Percentiles rank a stretch among this genome's conserved stretches.
phyloP scores from a whole-genome alignment of 2,888 invertebrate genomes.

The Ypsolopha scabrella region DNA sequence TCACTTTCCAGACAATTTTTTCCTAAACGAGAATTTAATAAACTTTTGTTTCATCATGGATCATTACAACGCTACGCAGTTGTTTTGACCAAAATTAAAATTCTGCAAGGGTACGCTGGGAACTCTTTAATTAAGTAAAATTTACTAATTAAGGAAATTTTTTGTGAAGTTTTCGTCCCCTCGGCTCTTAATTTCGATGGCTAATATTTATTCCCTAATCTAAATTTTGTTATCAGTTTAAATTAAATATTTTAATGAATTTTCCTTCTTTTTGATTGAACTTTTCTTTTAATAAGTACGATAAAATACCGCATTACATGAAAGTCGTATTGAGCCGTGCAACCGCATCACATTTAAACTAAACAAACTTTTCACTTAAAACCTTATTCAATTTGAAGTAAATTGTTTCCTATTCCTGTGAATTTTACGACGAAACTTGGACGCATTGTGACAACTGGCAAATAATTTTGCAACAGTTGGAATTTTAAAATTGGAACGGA shows the following conservation, averaged over 20 bases:
- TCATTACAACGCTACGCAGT: not conserved
- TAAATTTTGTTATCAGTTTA: not conserved
- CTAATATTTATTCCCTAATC: not conserved
- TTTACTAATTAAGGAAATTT: not conserved
- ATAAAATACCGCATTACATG: no score
- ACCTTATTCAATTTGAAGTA: conserved; percentile 13
- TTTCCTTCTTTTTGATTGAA: not conserved
- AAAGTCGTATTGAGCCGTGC: not conserved
- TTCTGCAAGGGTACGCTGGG: not conserved
- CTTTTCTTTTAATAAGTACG: not conserved
- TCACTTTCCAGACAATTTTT: not conserved
- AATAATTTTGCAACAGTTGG: conserved; percentile 10
- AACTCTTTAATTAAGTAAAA: not conserved
- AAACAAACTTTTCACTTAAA: conserved; percentile 29
- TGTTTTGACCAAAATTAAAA: not conserved
- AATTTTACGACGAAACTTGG: conserved; percentile 14
- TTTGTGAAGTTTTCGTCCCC: not conserved
- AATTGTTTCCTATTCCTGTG: conserved; percentile 15
- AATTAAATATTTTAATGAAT: not conserved
- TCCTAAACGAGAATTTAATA: not conserved
- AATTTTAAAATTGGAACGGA: no score
- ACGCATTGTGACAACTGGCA: conserved; percentile 7
- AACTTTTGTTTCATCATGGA: not conserved
- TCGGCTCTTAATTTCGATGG: no score
- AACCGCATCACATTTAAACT: conserved; percentile 10